A percentile compares a stretch with the other conserved stretches of the same genome.
phyloP scores from a whole-genome alignment of 2,888 invertebrate genomes.

The Corbicula japonica region DNA sequence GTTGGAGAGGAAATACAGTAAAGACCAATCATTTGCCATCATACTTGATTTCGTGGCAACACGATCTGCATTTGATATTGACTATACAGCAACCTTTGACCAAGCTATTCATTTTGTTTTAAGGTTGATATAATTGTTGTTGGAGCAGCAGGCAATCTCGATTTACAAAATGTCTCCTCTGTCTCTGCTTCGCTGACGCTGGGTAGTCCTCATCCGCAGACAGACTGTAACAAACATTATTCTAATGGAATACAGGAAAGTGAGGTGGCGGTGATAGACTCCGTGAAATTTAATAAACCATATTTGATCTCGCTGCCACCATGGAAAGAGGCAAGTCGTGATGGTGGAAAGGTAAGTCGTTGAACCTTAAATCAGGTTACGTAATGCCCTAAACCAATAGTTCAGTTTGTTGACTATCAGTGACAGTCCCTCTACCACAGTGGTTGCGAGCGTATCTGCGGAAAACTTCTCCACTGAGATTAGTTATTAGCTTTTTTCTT shows the following conservation, averaged over 20 bases:
- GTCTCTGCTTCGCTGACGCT: slow-evolving; percentile 72
- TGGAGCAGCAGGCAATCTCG: slow-evolving; percentile 70
- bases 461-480: too few species aligned
- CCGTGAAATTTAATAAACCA: slow-evolving; percentile 73
- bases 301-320: slow-evolving; percentile 71
- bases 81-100: too few species aligned
- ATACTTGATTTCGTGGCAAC: too few species aligned
- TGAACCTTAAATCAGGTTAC: too few species aligned
- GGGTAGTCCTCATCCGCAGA: slow-evolving; percentile 75
- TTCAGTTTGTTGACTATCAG: too few species aligned
- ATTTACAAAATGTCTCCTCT: slow-evolving; percentile 74
- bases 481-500: too few species aligned
- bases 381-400: too few species aligned
- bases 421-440: too few species aligned
- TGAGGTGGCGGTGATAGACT: slow-evolving; percentile 70
- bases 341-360: slow-evolving; percentile 58
- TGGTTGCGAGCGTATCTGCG: too few species aligned
- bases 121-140: slow-evolving; percentile 81
- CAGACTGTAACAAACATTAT: slow-evolving; percentile 67
- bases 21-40: too few species aligned
- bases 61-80: too few species aligned
- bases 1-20: too few species aligned
- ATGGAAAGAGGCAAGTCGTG: slow-evolving; percentile 62
- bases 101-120: background rate
- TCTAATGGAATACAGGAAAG: slow-evolving; percentile 72